phyloP scores from a whole-genome alignment of 2,888 invertebrate species.

The Catocala fraxini region DNA sequence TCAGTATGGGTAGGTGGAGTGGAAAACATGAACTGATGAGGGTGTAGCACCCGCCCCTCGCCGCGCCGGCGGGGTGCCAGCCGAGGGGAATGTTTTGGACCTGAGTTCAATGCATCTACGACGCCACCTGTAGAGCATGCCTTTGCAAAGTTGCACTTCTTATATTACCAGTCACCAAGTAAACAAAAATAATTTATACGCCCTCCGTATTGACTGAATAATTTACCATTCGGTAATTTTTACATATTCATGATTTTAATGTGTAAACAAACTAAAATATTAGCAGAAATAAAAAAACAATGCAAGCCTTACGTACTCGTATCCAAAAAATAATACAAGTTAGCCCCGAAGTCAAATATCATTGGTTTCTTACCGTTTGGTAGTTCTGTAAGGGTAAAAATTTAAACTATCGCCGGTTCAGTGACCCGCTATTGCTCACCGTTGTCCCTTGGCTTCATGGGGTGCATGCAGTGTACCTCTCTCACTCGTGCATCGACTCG shows the following conservation, averaged over 20 bases:
- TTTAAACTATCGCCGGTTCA: conserved; percentile 74
- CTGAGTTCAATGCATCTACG: conserved; percentile 73
- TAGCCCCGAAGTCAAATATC: conserved; percentile 45
- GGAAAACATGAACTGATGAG: conserved; percentile 68
- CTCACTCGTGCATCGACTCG: conserved; percentile 61
- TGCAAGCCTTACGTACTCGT: neutral
- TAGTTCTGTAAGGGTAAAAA: conserved; percentile 66
- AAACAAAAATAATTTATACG: too few relatives aligned
- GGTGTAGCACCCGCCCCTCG: conserved; percentile 56
- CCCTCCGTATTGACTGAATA: too few relatives aligned
- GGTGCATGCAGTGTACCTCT: conserved; percentile 73
- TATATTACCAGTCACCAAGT: neutral
- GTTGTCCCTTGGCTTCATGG: conserved; percentile 78
- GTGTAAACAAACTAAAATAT: too few relatives aligned
- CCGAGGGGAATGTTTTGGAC: conserved; percentile 68
- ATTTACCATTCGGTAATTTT: too few relatives aligned
- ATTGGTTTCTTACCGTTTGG: conserved; percentile 50
- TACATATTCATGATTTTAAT: too few relatives aligned
- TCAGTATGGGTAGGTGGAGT: conserved; percentile 57
- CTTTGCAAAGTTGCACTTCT: conserved; percentile 8
- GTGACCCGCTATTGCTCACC: conserved; percentile 74
- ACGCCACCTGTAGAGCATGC: conserved; percentile 65
- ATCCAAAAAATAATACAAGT: conserved; percentile 12
- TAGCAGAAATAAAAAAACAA: too few relatives aligned
- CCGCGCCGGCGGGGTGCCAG: conserved; percentile 44